A percentile compares a stretch with the other conserved stretches of the same genome.
Evolutionary conservation across 2,888 invertebrate genomes (phyloP).

Genomic region (Camptogramma bilineatum): DNA sequence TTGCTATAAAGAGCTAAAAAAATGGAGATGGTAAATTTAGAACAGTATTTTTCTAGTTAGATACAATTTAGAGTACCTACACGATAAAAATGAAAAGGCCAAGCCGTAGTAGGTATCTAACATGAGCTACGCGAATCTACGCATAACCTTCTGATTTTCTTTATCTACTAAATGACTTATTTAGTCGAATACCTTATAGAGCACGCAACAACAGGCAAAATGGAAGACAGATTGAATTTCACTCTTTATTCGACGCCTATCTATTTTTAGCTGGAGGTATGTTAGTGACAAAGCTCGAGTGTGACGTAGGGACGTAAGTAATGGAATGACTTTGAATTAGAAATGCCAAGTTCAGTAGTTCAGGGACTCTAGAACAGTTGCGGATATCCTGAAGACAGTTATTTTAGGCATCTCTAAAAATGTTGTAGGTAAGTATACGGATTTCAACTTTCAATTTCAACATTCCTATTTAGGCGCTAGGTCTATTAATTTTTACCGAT

Average conservation of each 20-base stretch:
- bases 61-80: too few species aligned
- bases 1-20: too few species aligned
- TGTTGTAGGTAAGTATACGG: too few species aligned
- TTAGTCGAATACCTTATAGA: slow-evolving; percentile 4
- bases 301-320: slow-evolving; percentile 17
- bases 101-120: not conserved
- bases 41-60: too few species aligned
- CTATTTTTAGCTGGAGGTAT: slow-evolving; percentile 27
- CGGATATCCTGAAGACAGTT: slow-evolving; percentile 14
- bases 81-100: not conserved
- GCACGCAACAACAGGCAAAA: slow-evolving; percentile 19
- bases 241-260: slow-evolving; percentile 14
- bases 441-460: too few species aligned
- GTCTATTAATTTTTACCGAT: too few species aligned
- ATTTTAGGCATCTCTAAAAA: not conserved
- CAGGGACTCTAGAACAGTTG: slow-evolving; percentile 17
- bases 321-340: slow-evolving; percentile 29
- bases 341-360: slow-evolving; percentile 27
- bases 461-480: too few species aligned
- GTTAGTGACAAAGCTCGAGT: slow-evolving; percentile 23
- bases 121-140: not conserved
- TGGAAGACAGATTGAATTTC: slow-evolving; percentile 20
- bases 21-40: too few species aligned
- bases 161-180: slow-evolving; percentile 14
- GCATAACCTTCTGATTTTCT: not conserved